These are phyloP conservation scores for Strigamia transsilvanica DNA, from an alignment of 2,888 invertebrate species.

Conservation along the genomic window DNA sequence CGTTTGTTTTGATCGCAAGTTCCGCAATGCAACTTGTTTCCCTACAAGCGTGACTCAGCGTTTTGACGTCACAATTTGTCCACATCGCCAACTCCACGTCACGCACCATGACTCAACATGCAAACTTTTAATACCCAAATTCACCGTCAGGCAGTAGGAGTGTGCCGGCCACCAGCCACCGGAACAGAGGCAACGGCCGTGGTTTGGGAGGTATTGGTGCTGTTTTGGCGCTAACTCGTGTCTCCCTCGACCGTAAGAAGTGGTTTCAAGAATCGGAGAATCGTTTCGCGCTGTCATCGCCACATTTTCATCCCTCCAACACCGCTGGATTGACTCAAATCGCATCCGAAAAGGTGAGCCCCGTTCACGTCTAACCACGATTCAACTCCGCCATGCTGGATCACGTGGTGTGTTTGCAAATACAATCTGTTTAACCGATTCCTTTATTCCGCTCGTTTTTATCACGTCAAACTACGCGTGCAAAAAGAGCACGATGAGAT, in stretches of 20 bases:
- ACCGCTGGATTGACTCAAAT: neutral
- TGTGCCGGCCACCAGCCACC: conserved; percentile 38
- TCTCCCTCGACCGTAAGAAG: conserved; percentile 5
- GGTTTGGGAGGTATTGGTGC: conserved; percentile 38
- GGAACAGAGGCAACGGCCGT: conserved; percentile 38
- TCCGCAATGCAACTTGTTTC: neutral
- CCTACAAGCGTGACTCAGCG: neutral
- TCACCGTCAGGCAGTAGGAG: conserved; percentile 4
- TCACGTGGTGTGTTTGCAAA: conserved; percentile 20
- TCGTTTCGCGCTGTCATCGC: neutral
- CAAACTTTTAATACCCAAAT: neutral
- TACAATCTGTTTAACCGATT: neutral
- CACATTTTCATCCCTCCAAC: neutral
- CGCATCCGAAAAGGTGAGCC: conserved; percentile 13
- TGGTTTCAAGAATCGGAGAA: neutral
- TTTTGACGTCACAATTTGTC: neutral
- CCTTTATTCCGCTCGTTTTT: neutral
- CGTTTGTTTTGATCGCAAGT: conserved; percentile 16
- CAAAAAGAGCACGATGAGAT: neutral
- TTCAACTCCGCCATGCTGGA: conserved; percentile 27
- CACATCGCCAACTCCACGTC: neutral
- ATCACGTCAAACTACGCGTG: neutral
- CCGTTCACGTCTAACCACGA: conserved; percentile 33
- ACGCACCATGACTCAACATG: neutral
- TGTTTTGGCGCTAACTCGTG: conserved; percentile 12